Conservation (phyloP, 1,140 invertebrate genomes). For the Batillaria attramentaria region DNA sequence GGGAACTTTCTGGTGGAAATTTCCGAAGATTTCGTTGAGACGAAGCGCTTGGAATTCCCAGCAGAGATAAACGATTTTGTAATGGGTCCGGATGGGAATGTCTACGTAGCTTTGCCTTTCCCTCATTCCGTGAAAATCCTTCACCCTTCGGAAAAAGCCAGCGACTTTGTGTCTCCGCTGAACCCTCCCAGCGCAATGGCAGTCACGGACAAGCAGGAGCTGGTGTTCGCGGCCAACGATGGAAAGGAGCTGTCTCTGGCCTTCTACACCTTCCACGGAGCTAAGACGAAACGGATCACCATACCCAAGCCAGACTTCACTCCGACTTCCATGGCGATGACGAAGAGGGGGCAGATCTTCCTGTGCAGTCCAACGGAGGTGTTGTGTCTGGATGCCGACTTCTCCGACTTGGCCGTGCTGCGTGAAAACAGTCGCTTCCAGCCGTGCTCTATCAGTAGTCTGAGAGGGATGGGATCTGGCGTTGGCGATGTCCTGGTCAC, state of each 20-base stretch:
- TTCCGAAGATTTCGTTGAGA: conserved; percentile 74
- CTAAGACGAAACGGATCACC: conserved; percentile 2
- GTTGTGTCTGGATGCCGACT: conserved; percentile 25
- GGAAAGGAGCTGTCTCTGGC: conserved; percentile 27
- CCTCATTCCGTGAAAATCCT: conserved; percentile 86
- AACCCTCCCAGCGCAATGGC: conserved; percentile 82
- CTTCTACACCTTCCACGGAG: conserved; percentile 11
- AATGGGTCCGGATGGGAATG: conserved; percentile 84
- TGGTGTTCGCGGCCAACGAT: conserved; percentile 23
- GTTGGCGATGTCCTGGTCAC: conserved; percentile 20
- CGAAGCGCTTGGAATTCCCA: conserved; percentile 18
- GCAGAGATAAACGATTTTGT: conserved; percentile 42
- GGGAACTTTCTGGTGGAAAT: conserved; percentile 87
- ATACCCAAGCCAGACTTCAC: conserved; percentile 18
- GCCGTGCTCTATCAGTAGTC: conserved; percentile 7
- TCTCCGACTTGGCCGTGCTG: conserved; percentile 8
- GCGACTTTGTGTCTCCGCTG: conserved; percentile 85
- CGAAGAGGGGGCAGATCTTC: conserved; percentile 12
- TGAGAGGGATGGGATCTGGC: conserved; percentile 27
- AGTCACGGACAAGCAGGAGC: conserved; percentile 76
- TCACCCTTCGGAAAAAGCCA: conserved; percentile 87
- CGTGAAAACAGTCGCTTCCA: conserved; percentile 1
- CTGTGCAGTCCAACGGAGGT: conserved; percentile 9
- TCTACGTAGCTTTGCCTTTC: conserved; percentile 88
- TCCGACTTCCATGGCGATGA: conserved; percentile 15